Conservation (phyloP, 2,113 vertebrate species). For the Siphamia tubifer region DNA sequence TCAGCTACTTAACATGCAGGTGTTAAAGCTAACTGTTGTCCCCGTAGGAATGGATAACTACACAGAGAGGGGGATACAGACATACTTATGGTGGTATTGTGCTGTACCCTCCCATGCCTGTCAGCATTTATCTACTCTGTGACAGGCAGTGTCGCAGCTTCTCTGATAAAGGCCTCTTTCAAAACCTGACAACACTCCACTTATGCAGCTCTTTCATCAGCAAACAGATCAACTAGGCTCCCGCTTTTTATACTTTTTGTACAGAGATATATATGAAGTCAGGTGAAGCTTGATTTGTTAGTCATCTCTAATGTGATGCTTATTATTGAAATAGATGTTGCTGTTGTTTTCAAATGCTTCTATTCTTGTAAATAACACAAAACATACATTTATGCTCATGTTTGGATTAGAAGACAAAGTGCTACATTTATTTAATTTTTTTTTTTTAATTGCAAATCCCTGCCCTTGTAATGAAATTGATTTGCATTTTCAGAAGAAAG, state of each 20-base stretch:
- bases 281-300: not conserved
- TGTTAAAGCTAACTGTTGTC: slow-evolving; percentile 13
- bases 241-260: not conserved
- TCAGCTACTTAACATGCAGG: slow-evolving; percentile 37
- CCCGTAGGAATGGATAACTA: slow-evolving; percentile 16
- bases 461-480: not conserved
- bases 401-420: not conserved
- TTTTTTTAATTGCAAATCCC: not conserved
- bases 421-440: too few species aligned
- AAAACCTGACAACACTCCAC: slow-evolving; percentile 28
- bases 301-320: not conserved
- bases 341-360: not conserved
- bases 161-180: slow-evolving; percentile 25
- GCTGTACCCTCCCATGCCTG: slow-evolving; percentile 50
- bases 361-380: too few species aligned
- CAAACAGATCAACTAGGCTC: not conserved
- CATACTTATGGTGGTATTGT: slow-evolving; percentile 28
- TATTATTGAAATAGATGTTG: not conserved
- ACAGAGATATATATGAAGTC: not conserved
- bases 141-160: slow-evolving; percentile 26
- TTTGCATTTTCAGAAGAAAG: slow-evolving; percentile 10
- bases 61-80: not conserved
- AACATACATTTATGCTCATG: not conserved
- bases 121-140: slow-evolving; percentile 53
- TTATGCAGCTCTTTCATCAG: slow-evolving; percentile 38